Evolutionary conservation across 2,113 vertebrate genomes (phyloP).

Genomic region (Acinonyx jubatus): DNA sequence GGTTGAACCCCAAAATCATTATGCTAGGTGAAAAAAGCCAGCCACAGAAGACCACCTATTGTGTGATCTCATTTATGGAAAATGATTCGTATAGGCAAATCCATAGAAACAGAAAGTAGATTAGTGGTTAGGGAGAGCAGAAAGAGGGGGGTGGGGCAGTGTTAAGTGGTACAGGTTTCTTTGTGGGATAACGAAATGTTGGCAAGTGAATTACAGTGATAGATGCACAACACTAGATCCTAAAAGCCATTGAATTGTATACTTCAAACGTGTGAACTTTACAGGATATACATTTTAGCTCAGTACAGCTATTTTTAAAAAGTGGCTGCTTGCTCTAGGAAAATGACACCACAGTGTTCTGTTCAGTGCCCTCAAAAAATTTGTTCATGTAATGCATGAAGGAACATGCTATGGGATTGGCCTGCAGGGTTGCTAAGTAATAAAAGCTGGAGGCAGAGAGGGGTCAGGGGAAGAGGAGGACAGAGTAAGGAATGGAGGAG

Average conservation of each 20-base stretch:
- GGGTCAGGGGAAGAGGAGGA: background rate
- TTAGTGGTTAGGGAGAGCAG: background rate
- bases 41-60: background rate
- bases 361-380: constrained; percentile 28
- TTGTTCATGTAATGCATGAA: background rate
- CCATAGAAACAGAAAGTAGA: background rate
- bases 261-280: background rate
- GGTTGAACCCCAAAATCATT: background rate
- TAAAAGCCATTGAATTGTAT: background rate
- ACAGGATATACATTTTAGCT: background rate
- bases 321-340: background rate
- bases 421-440: background rate
- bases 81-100: background rate
- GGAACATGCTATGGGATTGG: background rate
- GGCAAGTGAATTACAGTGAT: background rate
- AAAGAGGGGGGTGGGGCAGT: background rate
- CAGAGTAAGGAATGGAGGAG: background rate
- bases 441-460: background rate
- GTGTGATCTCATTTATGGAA: background rate
- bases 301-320: background rate
- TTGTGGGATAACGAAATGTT: background rate
- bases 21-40: background rate
- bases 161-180: background rate
- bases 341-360: constrained; percentile 23
- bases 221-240: background rate